Percentiles rank a stretch among this genome's conserved stretches.
phyloP scores from a whole-genome alignment of 2,113 vertebrate species.

The Oryctolagus cuniculus region mOryCun1.1 NC_091437.1:7803501-7804000 shows the following conservation, averaged over 20 bases:
- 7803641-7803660: constrained; percentile 65
- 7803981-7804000: neutral
- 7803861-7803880: neutral
- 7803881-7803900: too few relatives aligned
- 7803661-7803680: constrained; percentile 77
- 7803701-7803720: constrained; percentile 69
- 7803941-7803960: neutral
- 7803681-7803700: constrained; percentile 65
- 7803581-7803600: constrained; percentile 36
- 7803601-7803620: constrained; percentile 67
- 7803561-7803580: constrained; percentile 58
- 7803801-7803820: constrained; percentile 54
- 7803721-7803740: constrained; percentile 66
- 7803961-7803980: neutral
- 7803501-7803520: constrained; percentile 45
- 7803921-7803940: neutral
- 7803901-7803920: neutral
- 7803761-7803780: constrained; percentile 65
- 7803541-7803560: constrained; percentile 58
- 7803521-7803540: constrained; percentile 77
- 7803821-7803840: neutral
- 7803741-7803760: constrained; percentile 73
- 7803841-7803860: neutral
- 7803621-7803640: constrained; percentile 75
- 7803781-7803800: constrained; percentile 20